phyloP scores from a whole-genome alignment of 2,797 vertebrate species.

The Premnoplex brunnescens region DNA sequence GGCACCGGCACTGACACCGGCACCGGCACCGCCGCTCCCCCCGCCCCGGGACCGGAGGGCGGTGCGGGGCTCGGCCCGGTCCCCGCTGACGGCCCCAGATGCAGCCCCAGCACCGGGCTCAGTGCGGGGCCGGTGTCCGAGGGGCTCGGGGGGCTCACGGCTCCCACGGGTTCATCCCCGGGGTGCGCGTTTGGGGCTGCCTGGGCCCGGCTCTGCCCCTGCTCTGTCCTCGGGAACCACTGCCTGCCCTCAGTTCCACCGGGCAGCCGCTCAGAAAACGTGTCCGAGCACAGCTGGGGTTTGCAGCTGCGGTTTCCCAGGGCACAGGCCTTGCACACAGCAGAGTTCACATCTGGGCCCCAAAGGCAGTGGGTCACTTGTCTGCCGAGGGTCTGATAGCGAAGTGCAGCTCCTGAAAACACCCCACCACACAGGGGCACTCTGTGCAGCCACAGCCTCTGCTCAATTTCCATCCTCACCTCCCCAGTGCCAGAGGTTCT shows the following conservation, averaged over 20 bases:
- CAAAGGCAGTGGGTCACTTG: accelerated
- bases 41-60: background rate
- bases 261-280: background rate
- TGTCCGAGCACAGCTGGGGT: background rate
- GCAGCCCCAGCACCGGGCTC: background rate
- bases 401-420: background rate
- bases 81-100: background rate
- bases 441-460: background rate
- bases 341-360: background rate
- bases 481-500: background rate
- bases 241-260: background rate
- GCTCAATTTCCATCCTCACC: background rate
- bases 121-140: background rate
- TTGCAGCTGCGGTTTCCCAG: no score
- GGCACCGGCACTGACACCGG: no score
- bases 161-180: background rate
- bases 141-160: background rate
- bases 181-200: background rate
- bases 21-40: background rate
- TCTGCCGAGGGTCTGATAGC: background rate
- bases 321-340: background rate
- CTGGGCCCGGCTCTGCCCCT: background rate
- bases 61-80: background rate
- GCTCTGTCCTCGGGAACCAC: background rate
- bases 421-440: accelerated